Evolutionary conservation across 2,113 vertebrate genomes (phyloP).

Genomic region (Cyanoliseus patagonus): DNA sequence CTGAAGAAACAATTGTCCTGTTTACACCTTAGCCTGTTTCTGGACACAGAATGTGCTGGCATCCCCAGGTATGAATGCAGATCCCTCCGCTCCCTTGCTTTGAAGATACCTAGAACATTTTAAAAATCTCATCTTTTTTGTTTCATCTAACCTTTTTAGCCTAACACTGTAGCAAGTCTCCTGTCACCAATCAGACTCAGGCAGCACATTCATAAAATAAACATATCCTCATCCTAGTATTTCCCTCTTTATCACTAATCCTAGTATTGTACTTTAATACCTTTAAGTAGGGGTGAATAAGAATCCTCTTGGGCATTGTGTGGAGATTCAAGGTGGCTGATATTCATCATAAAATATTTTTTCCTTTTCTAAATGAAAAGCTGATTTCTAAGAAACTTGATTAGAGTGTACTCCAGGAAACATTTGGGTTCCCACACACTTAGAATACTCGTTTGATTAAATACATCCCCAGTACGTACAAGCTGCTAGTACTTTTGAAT

Average conservation of each 20-base stretch:
- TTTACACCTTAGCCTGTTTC: neutral
- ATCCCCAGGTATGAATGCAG: neutral
- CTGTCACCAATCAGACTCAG: neutral
- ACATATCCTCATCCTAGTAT: neutral
- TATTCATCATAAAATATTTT: neutral
- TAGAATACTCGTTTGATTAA: neutral
- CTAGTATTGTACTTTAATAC: neutral
- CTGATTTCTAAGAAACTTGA: neutral
- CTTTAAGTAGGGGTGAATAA: neutral
- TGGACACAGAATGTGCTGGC: neutral
- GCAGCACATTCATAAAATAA: neutral
- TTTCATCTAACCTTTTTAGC: neutral
- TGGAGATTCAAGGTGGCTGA: neutral
- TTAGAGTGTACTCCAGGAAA: neutral
- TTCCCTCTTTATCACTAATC: neutral
- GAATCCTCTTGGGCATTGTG: neutral
- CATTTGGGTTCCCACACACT: neutral
- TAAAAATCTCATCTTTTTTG: neutral
- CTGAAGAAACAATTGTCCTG: neutral
- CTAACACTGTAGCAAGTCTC: fast-evolving
- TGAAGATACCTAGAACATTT: neutral
- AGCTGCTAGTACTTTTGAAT: neutral
- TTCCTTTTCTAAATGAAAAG: neutral
- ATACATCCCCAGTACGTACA: neutral
- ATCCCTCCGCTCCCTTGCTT: neutral